phyloP scores from a whole-genome alignment of 2,888 invertebrate species.

The Athalia cordata region DNA sequence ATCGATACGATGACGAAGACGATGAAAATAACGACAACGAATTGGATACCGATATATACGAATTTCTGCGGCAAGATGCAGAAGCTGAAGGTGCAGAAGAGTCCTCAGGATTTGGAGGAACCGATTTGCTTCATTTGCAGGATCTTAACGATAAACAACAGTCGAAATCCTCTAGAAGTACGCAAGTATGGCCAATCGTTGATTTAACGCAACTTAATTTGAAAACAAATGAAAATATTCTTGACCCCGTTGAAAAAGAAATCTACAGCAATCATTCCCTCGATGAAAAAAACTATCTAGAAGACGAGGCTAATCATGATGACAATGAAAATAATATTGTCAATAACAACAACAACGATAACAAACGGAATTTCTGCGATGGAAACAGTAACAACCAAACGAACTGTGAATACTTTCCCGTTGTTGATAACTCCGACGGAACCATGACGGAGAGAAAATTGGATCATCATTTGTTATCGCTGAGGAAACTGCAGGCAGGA shows the following conservation, averaged over 20 bases:
- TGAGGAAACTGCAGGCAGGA: conserved; percentile 12
- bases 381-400: background rate
- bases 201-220: conserved; percentile 56
- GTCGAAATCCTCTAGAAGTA: background rate
- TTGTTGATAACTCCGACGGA: background rate
- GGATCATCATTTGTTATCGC: background rate
- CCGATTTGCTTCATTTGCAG: background rate
- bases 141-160: background rate
- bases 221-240: conserved; percentile 40
- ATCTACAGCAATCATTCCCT: background rate
- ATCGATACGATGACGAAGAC: conserved; percentile 24
- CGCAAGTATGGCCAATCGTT: conserved; percentile 56
- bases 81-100: background rate
- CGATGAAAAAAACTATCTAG: conserved; percentile 8
- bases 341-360: background rate
- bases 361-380: background rate
- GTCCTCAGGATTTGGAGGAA: conserved; percentile 5
- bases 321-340: conserved; percentile 1
- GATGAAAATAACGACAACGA: conserved; percentile 14
- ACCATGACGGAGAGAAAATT: background rate
- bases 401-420: background rate
- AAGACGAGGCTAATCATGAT: background rate
- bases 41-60: conserved; percentile 29
- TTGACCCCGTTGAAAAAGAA: conserved; percentile 3
- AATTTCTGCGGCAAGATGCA: conserved; percentile 6